Percentiles rank a stretch among this genome's conserved stretches.
phyloP scores from a whole-genome alignment of 37 sponge, comb jelly and placozoan species.

The Theonella swinhoei region DNA sequence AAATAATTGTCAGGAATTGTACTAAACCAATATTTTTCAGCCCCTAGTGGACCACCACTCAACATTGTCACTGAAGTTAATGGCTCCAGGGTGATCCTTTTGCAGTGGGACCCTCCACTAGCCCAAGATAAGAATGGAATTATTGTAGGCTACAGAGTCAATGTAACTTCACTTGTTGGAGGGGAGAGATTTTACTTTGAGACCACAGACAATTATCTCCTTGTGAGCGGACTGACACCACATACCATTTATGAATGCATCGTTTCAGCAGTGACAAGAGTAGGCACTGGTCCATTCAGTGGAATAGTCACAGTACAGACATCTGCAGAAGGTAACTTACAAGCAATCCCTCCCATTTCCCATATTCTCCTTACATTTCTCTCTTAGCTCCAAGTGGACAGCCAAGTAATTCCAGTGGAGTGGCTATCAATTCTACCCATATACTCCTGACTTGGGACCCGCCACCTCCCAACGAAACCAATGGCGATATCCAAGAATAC shows the following conservation, averaged over 20 bases:
- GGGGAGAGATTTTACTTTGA: neutral
- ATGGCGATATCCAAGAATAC: constrained; percentile 42
- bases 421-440: neutral
- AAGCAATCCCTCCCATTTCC: no score
- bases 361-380: no score
- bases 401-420: neutral
- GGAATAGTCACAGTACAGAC: constrained; percentile 14
- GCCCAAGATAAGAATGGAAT: constrained; percentile 19
- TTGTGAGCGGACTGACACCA: constrained; percentile 19
- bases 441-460: neutral
- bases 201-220: neutral
- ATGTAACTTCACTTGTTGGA: neutral
- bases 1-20: neutral
- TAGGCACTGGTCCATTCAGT: constrained; percentile 39
- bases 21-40: neutral
- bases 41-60: neutral
- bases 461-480: constrained; percentile 17
- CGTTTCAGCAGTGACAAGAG: constrained; percentile 27
- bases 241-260: constrained; percentile 25
- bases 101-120: constrained; percentile 11
- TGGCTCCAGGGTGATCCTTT: neutral
- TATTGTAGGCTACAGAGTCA: constrained; percentile 7
- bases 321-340: constrained; percentile 54
- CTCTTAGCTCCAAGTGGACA: neutral
- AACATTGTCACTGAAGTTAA: neutral